Evolutionary conservation across 2,888 invertebrate genomes (phyloP).

Genomic region (Anthophora plumipes): DNA sequence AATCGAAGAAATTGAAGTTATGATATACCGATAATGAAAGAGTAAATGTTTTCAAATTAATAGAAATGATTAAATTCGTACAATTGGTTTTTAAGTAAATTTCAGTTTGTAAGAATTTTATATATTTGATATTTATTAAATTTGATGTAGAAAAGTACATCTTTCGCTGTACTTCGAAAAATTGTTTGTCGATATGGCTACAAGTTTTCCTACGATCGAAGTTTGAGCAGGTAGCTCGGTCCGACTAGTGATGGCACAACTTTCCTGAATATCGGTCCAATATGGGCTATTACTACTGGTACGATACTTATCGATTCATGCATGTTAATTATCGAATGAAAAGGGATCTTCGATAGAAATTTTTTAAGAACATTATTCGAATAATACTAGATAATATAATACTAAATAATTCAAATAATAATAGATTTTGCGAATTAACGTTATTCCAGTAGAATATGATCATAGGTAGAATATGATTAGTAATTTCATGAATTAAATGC

Average conservation of each 20-base stretch:
- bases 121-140: neutral
- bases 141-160: neutral
- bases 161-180: neutral
- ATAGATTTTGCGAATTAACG: neutral
- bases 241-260: neutral
- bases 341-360: too few species aligned
- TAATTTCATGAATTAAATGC: neutral
- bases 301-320: neutral
- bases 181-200: neutral
- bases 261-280: neutral
- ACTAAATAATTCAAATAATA: too few species aligned
- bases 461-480: neutral
- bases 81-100: too few species aligned
- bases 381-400: too few species aligned
- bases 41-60: too few species aligned
- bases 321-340: too few species aligned
- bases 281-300: neutral
- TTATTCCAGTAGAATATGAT: neutral
- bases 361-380: too few species aligned
- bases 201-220: neutral
- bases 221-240: neutral
- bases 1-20: too few species aligned
- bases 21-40: too few species aligned
- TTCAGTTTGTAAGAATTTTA: neutral
- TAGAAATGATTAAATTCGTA: too few species aligned